Percentiles rank a stretch among this genome's conserved stretches.
phyloP scores from a whole-genome alignment of 2,888 invertebrate species.

The Brenthis daphne region DNA sequence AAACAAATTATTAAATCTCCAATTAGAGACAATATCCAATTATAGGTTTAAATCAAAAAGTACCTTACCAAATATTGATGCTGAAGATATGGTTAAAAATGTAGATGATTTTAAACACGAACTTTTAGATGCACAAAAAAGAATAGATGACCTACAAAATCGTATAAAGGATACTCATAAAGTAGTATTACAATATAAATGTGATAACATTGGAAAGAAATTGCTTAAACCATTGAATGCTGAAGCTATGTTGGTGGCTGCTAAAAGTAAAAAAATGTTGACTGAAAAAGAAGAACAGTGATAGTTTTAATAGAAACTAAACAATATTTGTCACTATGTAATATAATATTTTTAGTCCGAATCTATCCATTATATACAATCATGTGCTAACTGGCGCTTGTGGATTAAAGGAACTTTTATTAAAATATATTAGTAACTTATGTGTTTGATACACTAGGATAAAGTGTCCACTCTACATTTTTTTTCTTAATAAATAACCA shows the following conservation, averaged over 20 bases:
- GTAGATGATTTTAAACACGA: constrained; percentile 57
- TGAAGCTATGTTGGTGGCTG: constrained; percentile 55
- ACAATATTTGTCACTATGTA: no score
- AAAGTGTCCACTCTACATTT: no score
- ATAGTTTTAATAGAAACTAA: background rate
- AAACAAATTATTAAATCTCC: constrained; percentile 63
- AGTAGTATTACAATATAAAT: constrained; percentile 59
- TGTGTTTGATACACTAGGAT: no score
- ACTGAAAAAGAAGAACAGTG: background rate
- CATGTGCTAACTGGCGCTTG: no score
- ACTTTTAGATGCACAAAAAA: constrained; percentile 49
- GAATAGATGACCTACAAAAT: constrained; percentile 49
- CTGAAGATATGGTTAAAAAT: constrained; percentile 51
- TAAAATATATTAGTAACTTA: no score
- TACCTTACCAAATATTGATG: constrained; percentile 45
- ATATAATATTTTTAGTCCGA: no score
- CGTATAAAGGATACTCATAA: constrained; percentile 57
- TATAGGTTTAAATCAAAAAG: constrained; percentile 60
- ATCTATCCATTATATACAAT: no score
- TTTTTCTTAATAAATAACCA: no score
- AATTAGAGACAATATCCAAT: constrained; percentile 59
- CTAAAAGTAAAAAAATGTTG: constrained; percentile 48
- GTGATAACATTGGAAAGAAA: constrained; percentile 53
- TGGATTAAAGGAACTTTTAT: no score
- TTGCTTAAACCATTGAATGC: constrained; percentile 56